These are phyloP conservation scores for Morone saxatilis DNA, from an alignment of 2,113 vertebrate genomes.

Conservation along the genomic window DNA sequence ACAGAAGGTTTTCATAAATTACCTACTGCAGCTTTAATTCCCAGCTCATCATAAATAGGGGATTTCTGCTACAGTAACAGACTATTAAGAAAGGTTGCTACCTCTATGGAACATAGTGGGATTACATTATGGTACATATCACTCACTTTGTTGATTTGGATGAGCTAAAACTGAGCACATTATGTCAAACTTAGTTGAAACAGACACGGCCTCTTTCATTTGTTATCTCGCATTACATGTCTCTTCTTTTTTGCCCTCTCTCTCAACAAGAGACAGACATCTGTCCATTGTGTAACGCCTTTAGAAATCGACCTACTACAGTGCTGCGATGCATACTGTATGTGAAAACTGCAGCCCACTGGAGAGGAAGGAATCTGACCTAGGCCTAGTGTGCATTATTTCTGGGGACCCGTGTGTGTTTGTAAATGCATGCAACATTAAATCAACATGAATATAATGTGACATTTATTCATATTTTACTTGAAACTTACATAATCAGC, in stretches of 20 bases:
- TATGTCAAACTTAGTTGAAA: neutral
- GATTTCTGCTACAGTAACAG: constrained; percentile 2
- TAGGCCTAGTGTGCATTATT: neutral
- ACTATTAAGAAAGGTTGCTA: neutral
- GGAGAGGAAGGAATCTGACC: constrained; percentile 32
- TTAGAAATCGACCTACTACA: constrained; percentile 43
- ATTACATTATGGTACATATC: constrained; percentile 1
- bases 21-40: neutral
- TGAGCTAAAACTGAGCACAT: neutral
- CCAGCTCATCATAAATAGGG: neutral
- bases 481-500: neutral
- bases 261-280: constrained; percentile 54
- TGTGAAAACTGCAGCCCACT: constrained; percentile 17
- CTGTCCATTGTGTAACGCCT: constrained; percentile 64
- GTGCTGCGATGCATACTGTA: constrained; percentile 9
- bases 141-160: neutral
- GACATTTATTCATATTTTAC: neutral
- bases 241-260: neutral
- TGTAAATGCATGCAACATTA: neutral
- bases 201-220: constrained; percentile 3
- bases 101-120: neutral
- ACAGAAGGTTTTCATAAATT: too few relatives aligned
- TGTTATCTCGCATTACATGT: neutral
- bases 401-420: constrained; percentile 12
- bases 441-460: neutral